Evolutionary conservation across 2,113 vertebrate genomes (phyloP).

Genomic region (Chionodraco myersi): DNA sequence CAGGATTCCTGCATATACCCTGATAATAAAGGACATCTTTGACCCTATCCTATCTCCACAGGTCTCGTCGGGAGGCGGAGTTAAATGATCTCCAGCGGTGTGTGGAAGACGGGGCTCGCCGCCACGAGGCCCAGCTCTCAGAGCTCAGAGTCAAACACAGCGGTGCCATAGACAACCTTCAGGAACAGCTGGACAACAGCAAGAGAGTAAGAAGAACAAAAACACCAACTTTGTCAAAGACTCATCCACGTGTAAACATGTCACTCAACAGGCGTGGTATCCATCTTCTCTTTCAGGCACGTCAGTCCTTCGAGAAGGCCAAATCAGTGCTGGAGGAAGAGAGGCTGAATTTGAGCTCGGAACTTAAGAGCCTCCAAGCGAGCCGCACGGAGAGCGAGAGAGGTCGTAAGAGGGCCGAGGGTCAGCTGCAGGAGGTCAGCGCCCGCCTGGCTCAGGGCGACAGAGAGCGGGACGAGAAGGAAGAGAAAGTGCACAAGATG

Average conservation of each 20-base stretch:
- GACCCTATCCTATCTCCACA: slow-evolving; percentile 40
- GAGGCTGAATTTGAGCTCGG: slow-evolving; percentile 79
- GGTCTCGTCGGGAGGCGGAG: slow-evolving; percentile 91
- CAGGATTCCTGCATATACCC: too few species aligned
- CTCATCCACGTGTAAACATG: not conserved
- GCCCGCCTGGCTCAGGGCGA: slow-evolving; percentile 86
- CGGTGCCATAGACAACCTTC: slow-evolving; percentile 84
- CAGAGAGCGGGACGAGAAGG: slow-evolving; percentile 82
- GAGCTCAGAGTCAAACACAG: slow-evolving; percentile 89
- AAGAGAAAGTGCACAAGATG: slow-evolving; percentile 85
- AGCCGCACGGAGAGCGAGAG: slow-evolving; percentile 88
- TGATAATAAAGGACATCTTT: not conserved
- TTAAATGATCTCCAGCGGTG: slow-evolving; percentile 88
- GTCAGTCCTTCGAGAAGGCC: slow-evolving; percentile 87
- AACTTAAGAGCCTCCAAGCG: slow-evolving; percentile 86
- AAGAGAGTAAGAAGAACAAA: slow-evolving; percentile 82
- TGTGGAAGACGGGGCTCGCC: slow-evolving; percentile 88
- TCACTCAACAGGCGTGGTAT: not conserved
- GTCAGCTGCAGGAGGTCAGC: slow-evolving; percentile 87
- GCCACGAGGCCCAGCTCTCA: slow-evolving; percentile 87
- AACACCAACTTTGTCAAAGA: not conserved
- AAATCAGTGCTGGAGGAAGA: slow-evolving; percentile 87
- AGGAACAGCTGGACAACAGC: slow-evolving; percentile 91
- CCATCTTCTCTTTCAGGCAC: slow-evolving; percentile 73
- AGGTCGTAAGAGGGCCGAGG: slow-evolving; percentile 86